Conservation (phyloP, 2,797 vertebrate genomes). For the Sebastes wilsoni region DNA sequence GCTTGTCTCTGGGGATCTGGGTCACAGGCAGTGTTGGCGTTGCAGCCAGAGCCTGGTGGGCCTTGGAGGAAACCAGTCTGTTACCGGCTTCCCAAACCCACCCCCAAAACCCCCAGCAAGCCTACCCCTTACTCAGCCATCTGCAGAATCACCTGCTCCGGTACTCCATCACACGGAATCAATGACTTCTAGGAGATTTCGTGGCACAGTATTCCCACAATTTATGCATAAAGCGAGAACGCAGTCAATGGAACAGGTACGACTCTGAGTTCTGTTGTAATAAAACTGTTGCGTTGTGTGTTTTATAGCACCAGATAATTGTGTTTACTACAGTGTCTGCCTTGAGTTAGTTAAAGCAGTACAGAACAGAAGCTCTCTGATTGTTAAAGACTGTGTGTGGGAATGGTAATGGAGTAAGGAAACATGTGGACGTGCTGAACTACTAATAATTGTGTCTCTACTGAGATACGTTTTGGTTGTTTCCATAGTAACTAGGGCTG, state of each 20-base stretch:
- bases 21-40: conserved; percentile 54
- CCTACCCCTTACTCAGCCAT: conserved; percentile 57
- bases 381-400: not conserved
- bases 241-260: conserved; percentile 14
- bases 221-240: conserved; percentile 6
- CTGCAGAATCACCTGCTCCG: conserved; percentile 72
- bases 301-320: conserved; percentile 18
- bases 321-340: not conserved
- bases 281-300: conserved; percentile 13
- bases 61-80: conserved; percentile 47
- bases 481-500: conserved; percentile 2
- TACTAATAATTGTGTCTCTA: not conserved
- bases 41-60: conserved; percentile 49
- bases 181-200: conserved; percentile 15
- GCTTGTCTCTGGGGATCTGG: conserved; percentile 41
- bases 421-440: not conserved
- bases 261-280: conserved; percentile 2
- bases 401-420: not conserved
- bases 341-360: not conserved
- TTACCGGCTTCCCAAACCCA: conserved; percentile 39
- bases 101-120: conserved; percentile 18
- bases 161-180: conserved; percentile 26
- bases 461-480: not conserved
- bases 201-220: conserved; percentile 1
- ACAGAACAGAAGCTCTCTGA: conserved; percentile 1